Evolutionary conservation across 2,888 invertebrate genomes (phyloP).

Genomic region (Synanthedon myopaeformis): DNA sequence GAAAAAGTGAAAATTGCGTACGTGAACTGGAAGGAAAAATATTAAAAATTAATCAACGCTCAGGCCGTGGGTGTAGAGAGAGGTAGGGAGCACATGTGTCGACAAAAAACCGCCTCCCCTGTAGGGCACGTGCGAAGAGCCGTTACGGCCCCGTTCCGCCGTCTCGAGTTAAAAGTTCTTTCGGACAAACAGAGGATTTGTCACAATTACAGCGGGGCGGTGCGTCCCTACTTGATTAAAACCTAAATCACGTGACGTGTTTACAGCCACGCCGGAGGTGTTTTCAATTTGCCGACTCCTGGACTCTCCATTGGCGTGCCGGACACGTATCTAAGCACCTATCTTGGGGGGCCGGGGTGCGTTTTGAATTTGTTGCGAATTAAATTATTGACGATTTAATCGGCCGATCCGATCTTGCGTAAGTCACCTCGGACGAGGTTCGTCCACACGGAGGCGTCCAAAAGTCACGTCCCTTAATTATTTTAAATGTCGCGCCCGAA

Average conservation of each 20-base stretch:
- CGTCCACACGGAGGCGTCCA: slow-evolving; percentile 5
- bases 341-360: slow-evolving; percentile 51
- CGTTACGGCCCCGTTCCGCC: slow-evolving; percentile 57
- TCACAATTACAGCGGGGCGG: slow-evolving; percentile 67
- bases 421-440: slow-evolving; percentile 7
- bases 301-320: slow-evolving; percentile 62
- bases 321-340: slow-evolving; percentile 62
- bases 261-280: slow-evolving; percentile 68
- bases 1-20: slow-evolving; percentile 68
- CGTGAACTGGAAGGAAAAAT: slow-evolving; percentile 69
- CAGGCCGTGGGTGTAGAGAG: slow-evolving; percentile 22
- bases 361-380: slow-evolving; percentile 68
- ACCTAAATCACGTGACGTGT: slow-evolving; percentile 72
- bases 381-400: slow-evolving; percentile 67
- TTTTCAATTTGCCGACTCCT: slow-evolving; percentile 68
- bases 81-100: slow-evolving; percentile 61
- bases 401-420: slow-evolving; percentile 36
- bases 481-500: slow-evolving; percentile 49
- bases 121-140: slow-evolving; percentile 58
- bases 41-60: slow-evolving; percentile 68
- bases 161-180: slow-evolving; percentile 66
- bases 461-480: slow-evolving; percentile 62
- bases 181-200: slow-evolving; percentile 71
- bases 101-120: slow-evolving; percentile 65
- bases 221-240: slow-evolving; percentile 70